Conservation (phyloP, 2,797 vertebrate genomes). For the Lepus townsendii region DNA sequence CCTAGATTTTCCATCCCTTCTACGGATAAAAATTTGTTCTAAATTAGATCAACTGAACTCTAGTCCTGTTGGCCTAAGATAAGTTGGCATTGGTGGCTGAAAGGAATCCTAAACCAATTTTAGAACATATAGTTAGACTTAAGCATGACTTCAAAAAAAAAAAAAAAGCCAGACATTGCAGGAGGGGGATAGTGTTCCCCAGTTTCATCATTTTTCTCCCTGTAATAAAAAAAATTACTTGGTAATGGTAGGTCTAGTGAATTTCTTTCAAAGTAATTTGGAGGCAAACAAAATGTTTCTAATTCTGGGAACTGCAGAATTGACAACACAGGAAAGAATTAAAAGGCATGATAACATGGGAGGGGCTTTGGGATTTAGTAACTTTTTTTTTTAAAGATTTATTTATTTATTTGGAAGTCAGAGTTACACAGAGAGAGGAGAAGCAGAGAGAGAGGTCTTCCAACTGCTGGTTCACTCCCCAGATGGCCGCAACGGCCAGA, state of each 20-base stretch:
- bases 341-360: background rate
- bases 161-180: constrained; percentile 38
- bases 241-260: constrained; percentile 24
- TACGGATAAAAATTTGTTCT: background rate
- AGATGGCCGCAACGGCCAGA: too few relatives aligned
- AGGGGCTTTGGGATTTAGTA: background rate
- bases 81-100: constrained; percentile 35
- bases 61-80: background rate
- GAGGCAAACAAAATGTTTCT: constrained; percentile 47
- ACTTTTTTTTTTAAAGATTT: background rate
- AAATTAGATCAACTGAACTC: constrained; percentile 52
- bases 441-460: too few relatives aligned
- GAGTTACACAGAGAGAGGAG: too few relatives aligned
- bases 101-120: constrained; percentile 20
- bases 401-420: too few relatives aligned
- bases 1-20: background rate
- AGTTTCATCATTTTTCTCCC: constrained; percentile 28
- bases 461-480: too few relatives aligned
- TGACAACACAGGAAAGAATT: constrained; percentile 44
- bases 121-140: constrained; percentile 10
- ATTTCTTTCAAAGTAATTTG: constrained; percentile 65
- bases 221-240: constrained; percentile 41
- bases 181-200: background rate
- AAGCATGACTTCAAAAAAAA: constrained; percentile 7
- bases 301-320: constrained; percentile 33